Evolutionary conservation across 2,113 vertebrate species (phyloP).

Genomic region (Alligator mississippiensis): DNA sequence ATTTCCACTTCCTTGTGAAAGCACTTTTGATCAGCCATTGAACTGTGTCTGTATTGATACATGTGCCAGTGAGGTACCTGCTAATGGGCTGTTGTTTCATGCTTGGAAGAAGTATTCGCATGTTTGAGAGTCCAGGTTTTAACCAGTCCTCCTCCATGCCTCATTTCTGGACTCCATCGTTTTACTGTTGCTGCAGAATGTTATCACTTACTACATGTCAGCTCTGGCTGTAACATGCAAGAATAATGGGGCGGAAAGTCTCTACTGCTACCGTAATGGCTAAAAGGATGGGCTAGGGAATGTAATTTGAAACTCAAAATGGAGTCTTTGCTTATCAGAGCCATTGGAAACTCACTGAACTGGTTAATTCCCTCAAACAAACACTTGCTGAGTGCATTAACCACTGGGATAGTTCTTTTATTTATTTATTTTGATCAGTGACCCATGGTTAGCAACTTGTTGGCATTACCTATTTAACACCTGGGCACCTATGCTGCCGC

Average conservation of each 20-base stretch:
- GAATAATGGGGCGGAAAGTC: conserved; percentile 20
- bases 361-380: not conserved
- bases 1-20: conserved; percentile 1
- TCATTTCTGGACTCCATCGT: not conserved
- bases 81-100: not conserved
- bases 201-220: conserved; percentile 12
- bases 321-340: not conserved
- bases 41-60: not conserved
- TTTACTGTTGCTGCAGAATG: conserved; percentile 32
- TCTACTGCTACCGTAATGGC: not conserved
- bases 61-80: not conserved
- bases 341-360: not conserved
- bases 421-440: not conserved
- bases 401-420: not conserved
- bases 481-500: not conserved
- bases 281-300: not conserved
- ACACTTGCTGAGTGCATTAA: not conserved
- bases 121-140: not conserved
- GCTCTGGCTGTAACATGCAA: not conserved
- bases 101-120: not conserved
- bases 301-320: not conserved
- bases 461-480: not conserved
- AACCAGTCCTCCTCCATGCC: not conserved
- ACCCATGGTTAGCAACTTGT: not conserved
- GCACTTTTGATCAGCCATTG: not conserved